Evolutionary conservation across 2,888 invertebrate species (phyloP), one percentile per base, ranked within the genome.

Genomic region (Pandemis cinnamomeana): DNA sequence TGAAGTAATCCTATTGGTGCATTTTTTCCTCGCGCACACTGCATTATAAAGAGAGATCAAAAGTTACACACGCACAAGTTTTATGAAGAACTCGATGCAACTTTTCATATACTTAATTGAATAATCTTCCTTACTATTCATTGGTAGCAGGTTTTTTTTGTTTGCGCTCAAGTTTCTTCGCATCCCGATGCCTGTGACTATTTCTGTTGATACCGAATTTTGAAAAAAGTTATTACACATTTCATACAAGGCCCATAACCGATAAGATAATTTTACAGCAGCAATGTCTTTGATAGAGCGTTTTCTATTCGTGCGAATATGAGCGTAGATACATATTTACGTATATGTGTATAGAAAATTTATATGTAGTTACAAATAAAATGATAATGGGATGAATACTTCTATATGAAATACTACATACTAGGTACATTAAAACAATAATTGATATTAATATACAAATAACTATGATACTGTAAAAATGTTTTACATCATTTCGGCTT

Each of bases 191-290:
- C 27, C 61, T 51, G 60, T 69, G 51, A 15, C 61, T 55, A 71
- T 74, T 74, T 74, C 74, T 74, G 74, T 74, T 66, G 71, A 13
- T 44, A 60, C 7, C 46, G 42, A 62, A 67, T 67, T 27, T 27
- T 48, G 20, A 63, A 63, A 46, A 7, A 3, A 27, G 4, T 58
- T 58, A 46, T 46, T 63, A 63, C 20, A 63, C 2, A 63, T 46
- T 15, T 10, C 4, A 7, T 10, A 2, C 1, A 7, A 44, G 15
- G 1, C 11, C 15, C 10, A 44, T 44, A 63, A 13, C 46, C 48
- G 6, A n/a, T 42, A 13, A 60, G 36, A 36, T 11, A 11, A 27
- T 58, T 27, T 58, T 58, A 27, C 11, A 27, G 58, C 11, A 58
- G 27, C 58, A 27, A 27, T 1, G 11, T 58, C 58, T 11, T 27